Conservation (phyloP, 2,888 invertebrate species). For the Ophion obscuratus region DNA sequence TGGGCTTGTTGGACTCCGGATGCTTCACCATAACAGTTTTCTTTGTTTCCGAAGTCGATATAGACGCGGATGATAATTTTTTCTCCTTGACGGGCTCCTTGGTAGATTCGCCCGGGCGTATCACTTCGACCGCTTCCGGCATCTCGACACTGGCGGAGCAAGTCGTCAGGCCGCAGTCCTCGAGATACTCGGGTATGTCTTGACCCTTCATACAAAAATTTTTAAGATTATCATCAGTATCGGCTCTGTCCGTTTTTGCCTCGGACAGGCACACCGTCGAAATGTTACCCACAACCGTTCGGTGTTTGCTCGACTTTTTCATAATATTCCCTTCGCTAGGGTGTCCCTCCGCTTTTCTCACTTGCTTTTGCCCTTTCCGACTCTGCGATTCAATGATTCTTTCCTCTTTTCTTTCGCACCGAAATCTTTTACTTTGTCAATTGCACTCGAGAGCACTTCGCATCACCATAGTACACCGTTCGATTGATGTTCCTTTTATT, state of each 20-base stretch:
- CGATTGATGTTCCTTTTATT: slow-evolving; percentile 33
- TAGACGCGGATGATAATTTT: slow-evolving; percentile 88
- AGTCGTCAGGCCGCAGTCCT: slow-evolving; percentile 81
- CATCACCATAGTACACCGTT: slow-evolving; percentile 40
- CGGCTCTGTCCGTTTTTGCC: slow-evolving; percentile 74
- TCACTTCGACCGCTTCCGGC: slow-evolving; percentile 82
- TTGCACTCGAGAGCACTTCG: slow-evolving; percentile 25
- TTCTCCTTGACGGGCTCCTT: slow-evolving; percentile 86
- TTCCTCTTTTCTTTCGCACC: slow-evolving; percentile 13
- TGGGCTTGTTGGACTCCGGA: slow-evolving; percentile 97
- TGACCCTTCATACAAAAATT: slow-evolving; percentile 82
- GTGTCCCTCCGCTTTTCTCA: background rate
- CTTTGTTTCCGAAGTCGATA: slow-evolving; percentile 86
- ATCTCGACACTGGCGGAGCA: slow-evolving; percentile 80
- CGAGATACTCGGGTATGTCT: slow-evolving; percentile 82
- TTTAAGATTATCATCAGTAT: slow-evolving; percentile 73
- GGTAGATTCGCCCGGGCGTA: slow-evolving; percentile 62
- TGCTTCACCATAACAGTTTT: slow-evolving; percentile 97
- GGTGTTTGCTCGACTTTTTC: slow-evolving; percentile 78
- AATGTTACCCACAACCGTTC: slow-evolving; percentile 79
- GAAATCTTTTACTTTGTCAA: slow-evolving; percentile 48
- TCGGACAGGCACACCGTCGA: slow-evolving; percentile 79
- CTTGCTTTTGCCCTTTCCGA: background rate
- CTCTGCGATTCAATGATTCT: slow-evolving; percentile 5
- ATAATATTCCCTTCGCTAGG: slow-evolving; percentile 69